Evolutionary conservation across 1,140 invertebrate species (phyloP).

Genomic region (Dinoponera quadriceps): DNA sequence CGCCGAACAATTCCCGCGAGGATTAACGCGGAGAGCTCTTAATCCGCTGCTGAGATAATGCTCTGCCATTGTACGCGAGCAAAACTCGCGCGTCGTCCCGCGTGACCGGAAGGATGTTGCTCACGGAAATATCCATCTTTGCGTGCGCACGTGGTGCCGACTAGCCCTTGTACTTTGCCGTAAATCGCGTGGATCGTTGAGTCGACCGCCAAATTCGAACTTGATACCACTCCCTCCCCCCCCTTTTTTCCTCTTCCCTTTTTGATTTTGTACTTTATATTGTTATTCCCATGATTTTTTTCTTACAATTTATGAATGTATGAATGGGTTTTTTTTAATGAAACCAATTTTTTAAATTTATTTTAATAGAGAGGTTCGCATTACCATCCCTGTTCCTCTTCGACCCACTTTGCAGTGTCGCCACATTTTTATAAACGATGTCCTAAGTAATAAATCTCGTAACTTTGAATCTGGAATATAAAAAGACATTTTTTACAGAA

Average conservation of each 20-base stretch:
- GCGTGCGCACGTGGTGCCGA: not conserved
- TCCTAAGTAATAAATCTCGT: too few relatives aligned
- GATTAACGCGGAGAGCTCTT: slow-evolving; percentile 67
- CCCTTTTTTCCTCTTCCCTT: too few relatives aligned
- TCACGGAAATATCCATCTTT: not conserved
- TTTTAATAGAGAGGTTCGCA: too few relatives aligned
- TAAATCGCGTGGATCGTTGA: not conserved
- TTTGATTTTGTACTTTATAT: too few relatives aligned
- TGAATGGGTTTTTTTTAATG: too few relatives aligned
- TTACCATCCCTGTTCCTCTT: too few relatives aligned
- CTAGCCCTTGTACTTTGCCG: too few relatives aligned
- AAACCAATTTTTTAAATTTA: too few relatives aligned
- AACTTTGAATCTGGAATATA: not conserved
- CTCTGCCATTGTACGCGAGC: slow-evolving; percentile 43
- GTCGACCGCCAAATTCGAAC: not conserved
- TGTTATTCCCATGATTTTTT: too few relatives aligned
- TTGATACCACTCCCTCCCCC: not conserved
- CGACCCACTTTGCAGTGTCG: too few relatives aligned
- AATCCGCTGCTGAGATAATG: slow-evolving; percentile 63
- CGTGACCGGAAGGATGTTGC: not conserved
- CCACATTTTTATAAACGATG: too few relatives aligned
- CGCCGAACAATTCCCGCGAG: slow-evolving; percentile 64
- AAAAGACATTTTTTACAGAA: not conserved
- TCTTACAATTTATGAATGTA: too few relatives aligned
- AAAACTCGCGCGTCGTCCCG: slow-evolving; percentile 31